Evolutionary conservation across 2,888 invertebrate genomes (phyloP).

Genomic region (Troilus luridus): DNA sequence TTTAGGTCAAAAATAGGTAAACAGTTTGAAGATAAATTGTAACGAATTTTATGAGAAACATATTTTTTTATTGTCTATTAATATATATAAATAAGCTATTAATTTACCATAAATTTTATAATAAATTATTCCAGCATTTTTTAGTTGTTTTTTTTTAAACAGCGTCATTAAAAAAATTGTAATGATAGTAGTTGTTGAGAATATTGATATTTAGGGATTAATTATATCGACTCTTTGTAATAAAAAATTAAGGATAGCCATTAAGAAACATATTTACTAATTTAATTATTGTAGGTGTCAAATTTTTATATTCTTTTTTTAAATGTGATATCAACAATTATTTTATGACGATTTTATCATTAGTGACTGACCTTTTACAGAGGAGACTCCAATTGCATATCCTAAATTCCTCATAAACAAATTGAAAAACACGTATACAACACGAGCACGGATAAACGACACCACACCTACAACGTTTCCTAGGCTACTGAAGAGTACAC

Average conservation of each 20-base stretch:
- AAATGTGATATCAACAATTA: neutral
- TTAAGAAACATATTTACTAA: too few species aligned
- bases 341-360: neutral
- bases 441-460: neutral
- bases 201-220: too few species aligned
- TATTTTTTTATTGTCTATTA: neutral
- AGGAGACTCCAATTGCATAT: neutral
- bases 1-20: neutral
- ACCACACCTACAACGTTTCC: constrained; percentile 52
- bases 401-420: neutral
- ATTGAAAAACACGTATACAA: constrained; percentile 42
- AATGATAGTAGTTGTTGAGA: too few species aligned
- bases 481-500: constrained; percentile 54
- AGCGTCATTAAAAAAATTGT: neutral
- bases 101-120: too few species aligned
- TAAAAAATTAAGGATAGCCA: too few species aligned
- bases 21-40: neutral
- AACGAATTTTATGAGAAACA: neutral
- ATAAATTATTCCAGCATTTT: too few species aligned
- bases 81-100: too few species aligned
- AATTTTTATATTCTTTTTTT: too few species aligned
- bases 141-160: neutral
- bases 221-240: too few species aligned
- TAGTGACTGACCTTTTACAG: neutral
- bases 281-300: too few species aligned